phyloP scores from a whole-genome alignment of 1,140 invertebrate species.

The Delia radicum region DNA sequence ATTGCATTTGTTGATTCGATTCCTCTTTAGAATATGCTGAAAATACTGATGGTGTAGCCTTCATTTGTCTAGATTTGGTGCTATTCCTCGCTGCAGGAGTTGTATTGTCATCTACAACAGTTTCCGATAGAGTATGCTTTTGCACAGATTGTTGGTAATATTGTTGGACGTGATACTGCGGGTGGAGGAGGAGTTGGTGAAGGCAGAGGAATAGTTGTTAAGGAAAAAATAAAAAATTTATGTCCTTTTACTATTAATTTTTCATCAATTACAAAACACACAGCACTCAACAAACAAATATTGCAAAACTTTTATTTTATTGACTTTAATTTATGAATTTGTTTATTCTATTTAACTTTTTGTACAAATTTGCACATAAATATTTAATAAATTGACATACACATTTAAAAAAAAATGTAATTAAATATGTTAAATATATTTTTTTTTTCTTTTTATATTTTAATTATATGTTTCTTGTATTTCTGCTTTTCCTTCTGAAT shows the following conservation, averaged over 20 bases:
- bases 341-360: too few species aligned
- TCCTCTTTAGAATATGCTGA: neutral
- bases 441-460: neutral
- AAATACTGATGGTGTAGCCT: conserved; percentile 26
- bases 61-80: neutral
- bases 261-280: neutral
- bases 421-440: neutral
- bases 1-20: neutral
- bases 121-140: neutral
- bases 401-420: too few species aligned
- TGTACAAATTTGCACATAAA: too few species aligned
- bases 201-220: too few species aligned
- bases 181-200: neutral
- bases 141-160: neutral
- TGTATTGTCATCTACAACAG: neutral
- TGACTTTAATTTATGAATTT: neutral
- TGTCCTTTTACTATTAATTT: neutral
- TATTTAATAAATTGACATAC: too few species aligned
- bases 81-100: neutral
- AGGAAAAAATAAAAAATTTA: neutral
- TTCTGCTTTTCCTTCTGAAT: neutral
- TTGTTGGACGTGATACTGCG: conserved; percentile 22
- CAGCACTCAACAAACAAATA: too few species aligned
- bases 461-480: neutral
- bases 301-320: neutral